These are phyloP conservation scores for Gasteruption jaculator DNA, from an alignment of 2,888 invertebrate species.

Conservation along the genomic window DNA sequence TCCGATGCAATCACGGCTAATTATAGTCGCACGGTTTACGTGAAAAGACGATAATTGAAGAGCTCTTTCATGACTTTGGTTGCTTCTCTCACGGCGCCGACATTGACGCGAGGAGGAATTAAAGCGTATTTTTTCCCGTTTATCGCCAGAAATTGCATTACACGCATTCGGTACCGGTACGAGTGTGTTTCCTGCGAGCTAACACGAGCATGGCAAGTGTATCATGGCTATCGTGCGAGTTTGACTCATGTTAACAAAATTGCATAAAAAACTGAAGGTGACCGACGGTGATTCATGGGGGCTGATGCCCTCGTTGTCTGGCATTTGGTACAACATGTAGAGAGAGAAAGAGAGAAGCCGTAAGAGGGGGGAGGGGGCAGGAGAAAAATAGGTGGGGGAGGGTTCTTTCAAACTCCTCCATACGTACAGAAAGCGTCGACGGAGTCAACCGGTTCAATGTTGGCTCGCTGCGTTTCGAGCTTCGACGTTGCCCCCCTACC, in stretches of 20 bases:
- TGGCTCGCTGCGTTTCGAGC: not conserved
- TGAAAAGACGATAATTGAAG: too few species aligned
- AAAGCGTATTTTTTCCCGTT: too few species aligned
- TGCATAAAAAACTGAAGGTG: constrained; percentile 49
- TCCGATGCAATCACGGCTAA: too few species aligned
- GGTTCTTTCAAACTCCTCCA: not conserved
- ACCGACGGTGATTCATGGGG: constrained; percentile 47
- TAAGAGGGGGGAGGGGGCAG: constrained; percentile 22
- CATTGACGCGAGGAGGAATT: too few species aligned
- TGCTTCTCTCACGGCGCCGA: too few species aligned
- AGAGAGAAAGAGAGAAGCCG: not conserved
- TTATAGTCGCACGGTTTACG: too few species aligned
- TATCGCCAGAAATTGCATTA: too few species aligned
- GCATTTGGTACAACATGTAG: constrained; percentile 29
- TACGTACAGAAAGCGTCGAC: not conserved
- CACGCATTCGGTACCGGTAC: too few species aligned
- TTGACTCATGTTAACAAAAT: constrained; percentile 40
- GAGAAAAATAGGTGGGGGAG: constrained; percentile 11
- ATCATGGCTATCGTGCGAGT: constrained; percentile 26
- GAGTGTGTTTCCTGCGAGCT: too few species aligned
- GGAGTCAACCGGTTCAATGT: not conserved
- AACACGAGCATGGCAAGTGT: too few species aligned
- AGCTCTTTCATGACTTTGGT: too few species aligned
- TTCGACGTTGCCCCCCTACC: too few species aligned
- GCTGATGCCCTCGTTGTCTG: constrained; percentile 49